Conservation (phyloP, 1,140 invertebrate species). For the Procambarus clarkii region DNA sequence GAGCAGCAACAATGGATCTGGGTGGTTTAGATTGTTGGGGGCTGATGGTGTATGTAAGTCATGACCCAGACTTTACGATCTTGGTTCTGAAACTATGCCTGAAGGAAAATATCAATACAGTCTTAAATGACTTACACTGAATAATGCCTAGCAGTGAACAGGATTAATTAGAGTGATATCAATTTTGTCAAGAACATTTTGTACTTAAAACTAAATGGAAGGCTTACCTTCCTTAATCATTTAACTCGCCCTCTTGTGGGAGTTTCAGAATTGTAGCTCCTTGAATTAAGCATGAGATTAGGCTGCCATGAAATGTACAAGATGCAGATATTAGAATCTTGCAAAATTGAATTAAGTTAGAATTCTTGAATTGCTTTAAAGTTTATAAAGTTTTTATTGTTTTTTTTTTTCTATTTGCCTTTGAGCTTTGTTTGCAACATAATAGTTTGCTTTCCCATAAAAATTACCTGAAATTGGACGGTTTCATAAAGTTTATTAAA, state of each 20-base stretch:
- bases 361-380: no score
- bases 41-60: conserved; percentile 52
- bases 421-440: no score
- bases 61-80: not conserved
- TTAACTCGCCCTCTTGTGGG: not conserved
- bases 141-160: not conserved
- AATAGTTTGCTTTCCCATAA: no score
- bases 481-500: no score
- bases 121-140: not conserved
- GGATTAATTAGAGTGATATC: not conserved
- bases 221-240: not conserved
- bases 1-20: conserved; percentile 61
- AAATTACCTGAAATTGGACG: no score
- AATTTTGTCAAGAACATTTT: not conserved
- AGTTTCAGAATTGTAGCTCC: not conserved
- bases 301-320: not conserved
- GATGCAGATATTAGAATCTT: not conserved
- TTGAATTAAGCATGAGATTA: not conserved
- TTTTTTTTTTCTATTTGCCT: no score
- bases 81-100: conserved; percentile 4
- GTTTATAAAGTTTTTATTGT: no score
- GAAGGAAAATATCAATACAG: not conserved
- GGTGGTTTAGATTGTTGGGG: conserved; percentile 57
- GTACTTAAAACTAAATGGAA: not conserved
- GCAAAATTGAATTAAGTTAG: not conserved